These are phyloP conservation scores for Stegana nigrithorax DNA, from an alignment of 2,888 invertebrate genomes.

Conservation along the genomic window DNA sequence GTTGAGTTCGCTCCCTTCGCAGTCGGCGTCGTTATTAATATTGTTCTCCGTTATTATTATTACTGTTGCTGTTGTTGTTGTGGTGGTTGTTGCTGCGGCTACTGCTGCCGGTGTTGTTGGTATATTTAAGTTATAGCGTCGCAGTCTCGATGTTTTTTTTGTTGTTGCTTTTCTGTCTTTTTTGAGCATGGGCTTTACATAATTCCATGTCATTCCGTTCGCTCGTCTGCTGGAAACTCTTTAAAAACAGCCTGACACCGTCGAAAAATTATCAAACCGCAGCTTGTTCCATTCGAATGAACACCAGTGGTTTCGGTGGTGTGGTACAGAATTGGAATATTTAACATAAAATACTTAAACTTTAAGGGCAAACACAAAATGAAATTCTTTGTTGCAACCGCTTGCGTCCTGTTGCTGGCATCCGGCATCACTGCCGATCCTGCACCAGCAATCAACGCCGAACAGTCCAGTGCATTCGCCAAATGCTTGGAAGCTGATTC, in stretches of 20 bases:
- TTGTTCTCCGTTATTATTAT: constrained; percentile 31
- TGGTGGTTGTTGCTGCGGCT: constrained; percentile 20
- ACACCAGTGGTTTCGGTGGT: constrained; percentile 68
- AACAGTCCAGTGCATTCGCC: constrained; percentile 68
- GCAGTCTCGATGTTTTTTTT: too few relatives aligned
- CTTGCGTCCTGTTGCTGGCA: constrained; percentile 63
- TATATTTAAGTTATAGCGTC: too few relatives aligned
- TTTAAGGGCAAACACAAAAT: constrained; percentile 44
- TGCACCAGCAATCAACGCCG: constrained; percentile 30
- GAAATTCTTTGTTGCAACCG: constrained; percentile 64
- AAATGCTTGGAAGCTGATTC: constrained; percentile 74
- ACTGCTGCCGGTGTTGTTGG: constrained; percentile 2
- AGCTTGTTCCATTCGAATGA: constrained; percentile 70
- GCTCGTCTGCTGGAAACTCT: constrained; percentile 63
- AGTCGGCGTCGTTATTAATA: constrained; percentile 8
- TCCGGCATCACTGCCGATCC: constrained; percentile 63
- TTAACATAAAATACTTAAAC: constrained; percentile 24
- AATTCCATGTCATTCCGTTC: constrained; percentile 54
- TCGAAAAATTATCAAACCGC: constrained; percentile 69
- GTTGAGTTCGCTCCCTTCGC: constrained; percentile 14
- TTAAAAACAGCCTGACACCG: constrained; percentile 69
- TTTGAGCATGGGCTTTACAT: constrained; percentile 51
- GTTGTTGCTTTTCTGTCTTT: constrained; percentile 26
- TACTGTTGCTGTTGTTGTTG: constrained; percentile 31
- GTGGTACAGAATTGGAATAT: constrained; percentile 28